Evolutionary conservation across 30 jellyfish, hydroid and myxozoan species (phyloP).

Genomic region (Aurelia sp.): DNA sequence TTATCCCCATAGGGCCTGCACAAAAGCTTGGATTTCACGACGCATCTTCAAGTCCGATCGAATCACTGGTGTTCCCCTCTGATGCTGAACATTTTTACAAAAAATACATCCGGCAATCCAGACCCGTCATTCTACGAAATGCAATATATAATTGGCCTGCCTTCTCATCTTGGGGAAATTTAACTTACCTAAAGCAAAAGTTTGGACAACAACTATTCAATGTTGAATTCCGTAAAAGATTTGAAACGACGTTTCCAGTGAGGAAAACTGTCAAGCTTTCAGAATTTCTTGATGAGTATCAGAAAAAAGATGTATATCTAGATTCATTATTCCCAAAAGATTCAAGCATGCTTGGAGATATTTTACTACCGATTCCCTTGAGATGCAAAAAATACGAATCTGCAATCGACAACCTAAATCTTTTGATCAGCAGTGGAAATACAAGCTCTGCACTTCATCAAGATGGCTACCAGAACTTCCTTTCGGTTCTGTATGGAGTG

Average conservation of each 20-base stretch:
- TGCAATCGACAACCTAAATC: constrained; percentile 38
- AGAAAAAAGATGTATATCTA: constrained; percentile 29
- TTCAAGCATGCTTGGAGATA: constrained; percentile 54
- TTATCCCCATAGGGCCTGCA: no score
- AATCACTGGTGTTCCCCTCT: constrained; percentile 37
- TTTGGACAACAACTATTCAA: constrained; percentile 42
- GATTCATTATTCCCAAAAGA: constrained; percentile 51
- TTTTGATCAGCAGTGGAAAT: constrained; percentile 74
- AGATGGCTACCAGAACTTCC: constrained; percentile 74
- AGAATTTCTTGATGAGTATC: constrained; percentile 36
- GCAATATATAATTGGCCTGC: constrained; percentile 71
- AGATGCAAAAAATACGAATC: constrained; percentile 3
- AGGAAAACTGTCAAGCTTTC: constrained; percentile 33
- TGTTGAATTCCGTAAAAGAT: constrained; percentile 59
- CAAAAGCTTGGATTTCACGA: constrained; percentile 38
- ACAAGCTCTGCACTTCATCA: constrained; percentile 84
- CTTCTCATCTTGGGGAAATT: constrained; percentile 35
- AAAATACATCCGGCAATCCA: constrained; percentile 47
- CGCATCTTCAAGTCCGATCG: constrained; percentile 3
- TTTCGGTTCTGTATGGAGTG: constrained; percentile 54
- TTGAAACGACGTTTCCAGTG: constrained; percentile 38
- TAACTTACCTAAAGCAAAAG: constrained; percentile 10
- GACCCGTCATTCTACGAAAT: constrained; percentile 45
- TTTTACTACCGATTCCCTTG: constrained; percentile 52
- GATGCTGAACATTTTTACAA: constrained; percentile 47